Conservation (phyloP, 2,113 vertebrate genomes). For the Mustelus asterias region DNA sequence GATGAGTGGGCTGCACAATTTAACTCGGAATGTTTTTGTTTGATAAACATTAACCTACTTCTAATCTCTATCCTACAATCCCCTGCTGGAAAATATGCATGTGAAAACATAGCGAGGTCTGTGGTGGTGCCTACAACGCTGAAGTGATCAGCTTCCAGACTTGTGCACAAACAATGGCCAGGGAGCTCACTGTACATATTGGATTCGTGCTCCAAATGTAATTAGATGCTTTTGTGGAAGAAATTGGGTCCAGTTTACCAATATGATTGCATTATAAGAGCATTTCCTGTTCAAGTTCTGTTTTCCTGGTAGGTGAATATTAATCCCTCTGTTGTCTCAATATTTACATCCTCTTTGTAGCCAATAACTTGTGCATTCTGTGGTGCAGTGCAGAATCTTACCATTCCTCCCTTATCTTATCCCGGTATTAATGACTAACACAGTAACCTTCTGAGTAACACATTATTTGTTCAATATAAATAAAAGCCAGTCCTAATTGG, state of each 20-base stretch:
- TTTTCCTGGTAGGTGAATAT: not conserved
- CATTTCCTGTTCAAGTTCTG: not conserved
- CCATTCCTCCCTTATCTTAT: not conserved
- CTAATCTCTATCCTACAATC: not conserved
- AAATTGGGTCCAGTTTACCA: not conserved
- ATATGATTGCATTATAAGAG: not conserved
- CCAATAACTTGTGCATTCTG: not conserved
- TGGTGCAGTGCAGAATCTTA: not conserved
- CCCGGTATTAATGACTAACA: not conserved
- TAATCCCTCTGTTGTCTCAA: not conserved
- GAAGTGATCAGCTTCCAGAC: not conserved
- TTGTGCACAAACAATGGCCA: not conserved
- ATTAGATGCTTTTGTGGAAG: not conserved
- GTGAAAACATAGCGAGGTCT: not conserved
- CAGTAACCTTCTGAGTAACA: not conserved
- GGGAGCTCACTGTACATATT: not conserved
- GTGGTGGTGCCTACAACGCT: not conserved
- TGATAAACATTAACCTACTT: slow-evolving; percentile 17
- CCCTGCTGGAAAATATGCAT: not conserved
- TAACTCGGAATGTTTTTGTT: not conserved
- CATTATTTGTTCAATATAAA: not conserved
- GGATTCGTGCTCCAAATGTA: not conserved
- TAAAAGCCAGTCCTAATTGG: not conserved
- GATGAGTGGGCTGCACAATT: not conserved
- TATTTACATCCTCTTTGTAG: not conserved